Base-by-base conservation (phyloP, 53 echinoderm and acorn worm species). In the Echinarachnius parma region DNA sequence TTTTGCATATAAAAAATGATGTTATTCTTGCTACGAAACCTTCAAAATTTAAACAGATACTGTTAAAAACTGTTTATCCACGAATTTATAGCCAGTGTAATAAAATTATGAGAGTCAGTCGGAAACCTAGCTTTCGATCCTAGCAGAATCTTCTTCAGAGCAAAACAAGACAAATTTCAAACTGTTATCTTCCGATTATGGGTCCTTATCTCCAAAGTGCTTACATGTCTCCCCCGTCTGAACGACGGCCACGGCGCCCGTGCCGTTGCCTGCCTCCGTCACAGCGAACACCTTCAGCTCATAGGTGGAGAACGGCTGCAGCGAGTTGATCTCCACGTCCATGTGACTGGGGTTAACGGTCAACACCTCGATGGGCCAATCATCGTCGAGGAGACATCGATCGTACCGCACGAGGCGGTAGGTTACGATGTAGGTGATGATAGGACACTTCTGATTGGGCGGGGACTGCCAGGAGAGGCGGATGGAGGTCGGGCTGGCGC, bases 241-340 rank as follows among this genome's bases (percentile, higher is more conserved):
- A 4, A 70, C 70, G 14, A 53, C 54, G 14, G 35, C 70, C 21
- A 34, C 22, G 5, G 70, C 52, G 21, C 33, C 33, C 22, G 70
- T 53, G 21, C 70, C 70, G 24, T 70, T 70, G 32, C 81, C 81
- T 4, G 81, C 74, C 50, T 81, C 81, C 10, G 81, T 52, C 0
- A 62, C 61, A 19, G 81, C 81, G 18, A 72, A 66, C 31, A 74
- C 81, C 18, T 59, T 74, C 29, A 81, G 30, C 37, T 62, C 62
- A n/a, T 81, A 81, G 37, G 75, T 81, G n/a, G 81, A 81, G 48
- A 75, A 81, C 2, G 62, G 61, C 20, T 74, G 33, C 33, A 81
- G 31, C 4, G 52, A 21, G 24, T 75, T 53, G 52, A 71, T 61
- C 63, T 74, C 50, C 11, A 81, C 60, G 19, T 81, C 74, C 9